Percentiles rank a stretch among this genome's conserved stretches.
Conservation (phyloP, 2,888 invertebrate genomes). For the Drosophila suboccidentalis region DNA sequence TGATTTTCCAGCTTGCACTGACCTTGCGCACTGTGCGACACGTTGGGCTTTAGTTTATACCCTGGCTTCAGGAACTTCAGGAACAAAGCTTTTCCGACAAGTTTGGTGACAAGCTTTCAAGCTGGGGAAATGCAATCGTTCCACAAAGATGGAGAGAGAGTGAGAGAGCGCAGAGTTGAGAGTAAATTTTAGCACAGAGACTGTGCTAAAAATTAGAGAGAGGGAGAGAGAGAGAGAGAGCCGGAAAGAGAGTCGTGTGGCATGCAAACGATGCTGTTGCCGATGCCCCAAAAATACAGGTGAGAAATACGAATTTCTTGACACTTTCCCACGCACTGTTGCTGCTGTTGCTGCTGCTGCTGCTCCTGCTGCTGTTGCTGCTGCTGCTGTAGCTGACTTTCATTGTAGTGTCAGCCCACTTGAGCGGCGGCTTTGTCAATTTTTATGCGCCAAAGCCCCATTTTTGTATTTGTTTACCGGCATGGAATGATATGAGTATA, state of each 20-base stretch:
- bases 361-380: conserved; percentile 20
- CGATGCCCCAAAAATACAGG: conserved; percentile 48
- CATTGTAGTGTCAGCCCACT: conserved; percentile 46
- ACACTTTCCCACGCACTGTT: conserved; percentile 48
- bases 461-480: conserved; percentile 73
- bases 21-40: conserved; percentile 76
- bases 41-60: conserved; percentile 51
- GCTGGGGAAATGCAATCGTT: conserved; percentile 55
- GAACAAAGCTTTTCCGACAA: conserved; percentile 68
- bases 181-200: conserved; percentile 12
- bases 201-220: conserved; percentile 15
- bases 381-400: conserved; percentile 31
- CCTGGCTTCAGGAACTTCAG: conserved; percentile 73
- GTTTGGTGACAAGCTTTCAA: conserved; percentile 48
- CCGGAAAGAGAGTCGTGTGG: not conserved
- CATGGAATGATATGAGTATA: conserved; percentile 69
- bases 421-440: conserved; percentile 49
- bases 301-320: conserved; percentile 63
- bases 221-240: not conserved
- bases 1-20: conserved; percentile 74
- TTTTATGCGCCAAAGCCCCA: conserved; percentile 22
- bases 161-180: conserved; percentile 1
- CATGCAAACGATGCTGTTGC: conserved; percentile 21
- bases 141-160: conserved; percentile 2
- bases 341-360: conserved; percentile 25